Conservation (phyloP, 1,140 invertebrate genomes). For the Plutomurus gul region DNA sequence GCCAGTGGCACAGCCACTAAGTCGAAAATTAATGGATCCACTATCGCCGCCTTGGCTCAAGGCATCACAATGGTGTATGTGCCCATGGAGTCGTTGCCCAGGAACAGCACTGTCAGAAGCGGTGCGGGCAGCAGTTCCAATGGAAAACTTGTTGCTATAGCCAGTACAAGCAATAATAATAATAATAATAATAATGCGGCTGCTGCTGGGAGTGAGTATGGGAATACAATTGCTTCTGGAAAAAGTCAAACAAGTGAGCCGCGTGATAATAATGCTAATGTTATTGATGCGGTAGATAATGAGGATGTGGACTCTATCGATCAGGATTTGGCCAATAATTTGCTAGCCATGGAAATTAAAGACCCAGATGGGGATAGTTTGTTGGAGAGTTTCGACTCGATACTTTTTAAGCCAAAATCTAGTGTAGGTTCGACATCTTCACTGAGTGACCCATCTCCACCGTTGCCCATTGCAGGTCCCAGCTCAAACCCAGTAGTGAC, state of each 20-base stretch:
- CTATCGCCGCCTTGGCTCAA: constrained; percentile 38
- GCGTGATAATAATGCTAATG: background rate
- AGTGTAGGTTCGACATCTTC: background rate
- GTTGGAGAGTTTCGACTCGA: constrained; percentile 51
- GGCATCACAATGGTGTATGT: constrained; percentile 52
- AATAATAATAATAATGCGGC: too few relatives aligned
- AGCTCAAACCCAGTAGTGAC: background rate
- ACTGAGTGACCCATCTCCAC: background rate
- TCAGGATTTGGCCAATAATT: background rate
- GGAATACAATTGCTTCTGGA: too few relatives aligned
- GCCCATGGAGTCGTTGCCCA: constrained; percentile 44
- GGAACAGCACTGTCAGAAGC: background rate
- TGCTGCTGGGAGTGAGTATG: too few relatives aligned
- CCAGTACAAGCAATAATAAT: too few relatives aligned
- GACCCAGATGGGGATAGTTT: constrained; percentile 47
- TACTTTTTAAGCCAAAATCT: constrained; percentile 49
- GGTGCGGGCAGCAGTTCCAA: too few relatives aligned
- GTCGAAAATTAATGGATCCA: constrained; percentile 19
- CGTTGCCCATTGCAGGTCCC: background rate
- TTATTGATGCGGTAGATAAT: background rate
- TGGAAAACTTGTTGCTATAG: too few relatives aligned
- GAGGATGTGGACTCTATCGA: background rate
- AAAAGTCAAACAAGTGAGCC: background rate
- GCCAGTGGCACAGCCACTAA: background rate
- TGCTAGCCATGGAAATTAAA: constrained; percentile 7